phyloP scores from a whole-genome alignment of 2,113 vertebrate species.

The Procavia capensis region DNA sequence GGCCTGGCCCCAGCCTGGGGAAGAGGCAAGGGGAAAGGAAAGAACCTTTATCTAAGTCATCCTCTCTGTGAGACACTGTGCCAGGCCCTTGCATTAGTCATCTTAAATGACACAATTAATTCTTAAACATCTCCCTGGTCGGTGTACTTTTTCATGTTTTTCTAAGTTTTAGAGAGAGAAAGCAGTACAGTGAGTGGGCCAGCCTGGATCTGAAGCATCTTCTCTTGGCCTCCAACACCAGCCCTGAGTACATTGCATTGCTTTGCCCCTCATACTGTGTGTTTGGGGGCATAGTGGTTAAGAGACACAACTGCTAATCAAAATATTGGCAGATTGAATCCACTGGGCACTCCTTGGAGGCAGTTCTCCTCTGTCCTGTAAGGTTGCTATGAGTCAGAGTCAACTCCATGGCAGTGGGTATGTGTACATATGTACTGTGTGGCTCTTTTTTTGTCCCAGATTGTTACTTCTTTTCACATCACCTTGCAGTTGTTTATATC shows the following conservation, averaged over 20 bases:
- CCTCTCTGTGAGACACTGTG: not conserved
- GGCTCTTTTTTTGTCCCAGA: not conserved
- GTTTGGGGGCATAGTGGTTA: no score
- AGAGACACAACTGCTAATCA: no score
- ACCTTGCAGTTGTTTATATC: constrained; percentile 12
- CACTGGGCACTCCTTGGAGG: no score
- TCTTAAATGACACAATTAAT: not conserved
- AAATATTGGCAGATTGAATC: no score
- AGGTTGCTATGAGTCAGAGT: no score
- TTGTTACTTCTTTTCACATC: not conserved
- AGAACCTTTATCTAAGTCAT: not conserved
- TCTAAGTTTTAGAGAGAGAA: not conserved
- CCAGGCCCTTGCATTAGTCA: not conserved
- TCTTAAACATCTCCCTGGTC: not conserved
- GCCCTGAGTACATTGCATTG: not conserved
- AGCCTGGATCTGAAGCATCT: not conserved
- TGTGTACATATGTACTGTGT: no score
- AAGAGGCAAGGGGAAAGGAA: not conserved
- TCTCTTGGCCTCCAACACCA: not conserved
- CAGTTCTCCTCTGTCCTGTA: no score
- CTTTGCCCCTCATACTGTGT: not conserved
- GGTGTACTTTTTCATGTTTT: not conserved
- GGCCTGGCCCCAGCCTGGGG: not conserved
- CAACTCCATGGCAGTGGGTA: no score
- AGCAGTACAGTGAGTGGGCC: not conserved